Conservation (phyloP, 2,888 invertebrate species). For the Philopedon plagiatum region DNA sequence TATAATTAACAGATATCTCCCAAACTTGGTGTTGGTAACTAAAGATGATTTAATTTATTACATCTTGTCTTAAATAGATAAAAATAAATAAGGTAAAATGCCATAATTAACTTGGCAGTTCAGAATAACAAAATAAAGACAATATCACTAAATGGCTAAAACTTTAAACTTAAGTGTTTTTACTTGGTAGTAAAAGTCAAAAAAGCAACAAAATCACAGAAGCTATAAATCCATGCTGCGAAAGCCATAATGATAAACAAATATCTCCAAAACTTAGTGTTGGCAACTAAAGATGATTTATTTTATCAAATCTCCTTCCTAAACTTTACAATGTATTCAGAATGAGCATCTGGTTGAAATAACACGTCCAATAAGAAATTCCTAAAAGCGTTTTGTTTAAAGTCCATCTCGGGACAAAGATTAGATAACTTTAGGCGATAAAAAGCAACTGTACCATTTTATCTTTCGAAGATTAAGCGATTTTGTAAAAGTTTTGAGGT, state of each 20-base stretch:
- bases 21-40: neutral
- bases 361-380: neutral
- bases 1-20: too few relatives aligned
- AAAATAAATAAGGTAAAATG: too few relatives aligned
- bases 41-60: neutral
- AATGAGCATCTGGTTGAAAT: neutral
- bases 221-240: too few relatives aligned
- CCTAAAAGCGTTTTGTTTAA: neutral
- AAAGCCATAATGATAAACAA: too few relatives aligned
- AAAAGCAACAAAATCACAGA: too few relatives aligned
- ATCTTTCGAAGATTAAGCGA: conserved; percentile 7
- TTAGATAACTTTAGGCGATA: conserved; percentile 16
- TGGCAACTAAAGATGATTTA: neutral
- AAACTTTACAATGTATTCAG: neutral
- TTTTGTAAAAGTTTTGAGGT: conserved; percentile 11
- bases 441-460: conserved; percentile 18
- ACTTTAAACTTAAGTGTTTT: too few relatives aligned
- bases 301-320: neutral
- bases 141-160: too few relatives aligned
- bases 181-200: too few relatives aligned
- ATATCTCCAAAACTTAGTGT: too few relatives aligned
- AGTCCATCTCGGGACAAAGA: conserved; percentile 11
- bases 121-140: too few relatives aligned
- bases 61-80: too few relatives aligned
- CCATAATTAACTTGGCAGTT: too few relatives aligned